Percentiles rank a stretch among this genome's conserved stretches.
phyloP scores from a whole-genome alignment of 2,888 invertebrate species.

The Ochropleura leucogaster region DNA sequence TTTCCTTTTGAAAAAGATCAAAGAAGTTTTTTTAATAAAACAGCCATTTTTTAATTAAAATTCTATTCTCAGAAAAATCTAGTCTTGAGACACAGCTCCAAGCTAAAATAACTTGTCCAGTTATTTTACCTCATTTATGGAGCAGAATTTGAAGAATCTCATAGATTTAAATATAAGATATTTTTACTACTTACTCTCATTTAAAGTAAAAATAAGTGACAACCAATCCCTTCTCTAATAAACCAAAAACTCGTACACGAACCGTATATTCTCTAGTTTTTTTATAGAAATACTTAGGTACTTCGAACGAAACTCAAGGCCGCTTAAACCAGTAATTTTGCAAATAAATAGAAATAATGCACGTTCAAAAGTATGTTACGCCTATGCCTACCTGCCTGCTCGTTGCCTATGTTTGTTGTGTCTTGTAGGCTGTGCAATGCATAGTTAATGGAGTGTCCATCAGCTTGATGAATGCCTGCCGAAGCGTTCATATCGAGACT shows the following conservation, averaged over 20 bases:
- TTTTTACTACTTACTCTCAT: neutral
- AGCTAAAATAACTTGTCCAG: neutral
- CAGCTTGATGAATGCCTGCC: constrained; percentile 48
- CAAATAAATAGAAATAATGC: neutral
- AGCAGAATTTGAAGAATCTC: constrained; percentile 13
- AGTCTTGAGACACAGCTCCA: constrained; percentile 7
- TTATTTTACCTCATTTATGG: constrained; percentile 26
- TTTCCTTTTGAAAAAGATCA: neutral
- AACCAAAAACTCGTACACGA: neutral
- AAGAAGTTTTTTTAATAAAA: constrained; percentile 22
- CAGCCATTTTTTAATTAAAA: constrained; percentile 40
- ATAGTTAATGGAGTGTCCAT: constrained; percentile 38
- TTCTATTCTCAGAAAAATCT: constrained; percentile 14
- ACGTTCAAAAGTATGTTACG: neutral
- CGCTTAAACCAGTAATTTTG: neutral
- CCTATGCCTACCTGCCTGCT: no score
- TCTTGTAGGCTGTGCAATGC: constrained; percentile 10
- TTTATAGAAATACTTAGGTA: neutral
- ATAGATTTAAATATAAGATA: neutral
- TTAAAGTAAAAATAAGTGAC: neutral
- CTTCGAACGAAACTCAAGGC: neutral
- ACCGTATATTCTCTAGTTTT: neutral
- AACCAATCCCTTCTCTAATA: neutral
- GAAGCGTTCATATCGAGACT: constrained; percentile 24
- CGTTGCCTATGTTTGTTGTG: neutral